A percentile compares a stretch with the other conserved stretches of the same genome.
phyloP scores from a whole-genome alignment of 2,797 vertebrate genomes.

The Pipistrellus pygmaeus region DNA sequence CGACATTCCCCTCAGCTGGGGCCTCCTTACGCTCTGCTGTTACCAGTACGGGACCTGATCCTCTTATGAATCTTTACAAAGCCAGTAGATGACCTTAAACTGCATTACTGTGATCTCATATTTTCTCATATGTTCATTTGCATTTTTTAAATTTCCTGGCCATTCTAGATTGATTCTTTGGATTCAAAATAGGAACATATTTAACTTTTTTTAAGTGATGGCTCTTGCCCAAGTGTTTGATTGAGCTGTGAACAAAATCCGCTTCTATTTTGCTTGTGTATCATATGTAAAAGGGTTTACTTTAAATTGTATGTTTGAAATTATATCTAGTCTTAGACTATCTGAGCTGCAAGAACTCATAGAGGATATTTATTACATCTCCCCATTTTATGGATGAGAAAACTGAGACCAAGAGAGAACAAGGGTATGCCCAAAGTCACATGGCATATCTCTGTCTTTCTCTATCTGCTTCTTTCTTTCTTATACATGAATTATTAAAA shows the following conservation, averaged over 20 bases:
- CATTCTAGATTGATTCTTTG: conserved; percentile 12
- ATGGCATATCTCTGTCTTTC: neutral
- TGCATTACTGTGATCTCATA: neutral
- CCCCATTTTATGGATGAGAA: neutral
- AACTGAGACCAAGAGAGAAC: neutral
- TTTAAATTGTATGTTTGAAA: conserved; percentile 28
- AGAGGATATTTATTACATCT: neutral
- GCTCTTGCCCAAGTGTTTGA: neutral
- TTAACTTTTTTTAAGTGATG: neutral
- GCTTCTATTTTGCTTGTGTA: conserved; percentile 22
- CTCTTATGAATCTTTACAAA: neutral
- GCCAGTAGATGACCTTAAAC: neutral
- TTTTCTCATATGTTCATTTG: neutral
- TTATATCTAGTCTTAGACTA: neutral
- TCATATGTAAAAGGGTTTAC: neutral
- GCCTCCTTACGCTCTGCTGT: neutral
- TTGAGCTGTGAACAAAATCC: neutral
- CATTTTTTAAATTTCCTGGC: neutral
- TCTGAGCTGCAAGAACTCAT: neutral
- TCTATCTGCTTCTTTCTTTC: neutral
- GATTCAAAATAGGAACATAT: neutral
- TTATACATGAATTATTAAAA: neutral
- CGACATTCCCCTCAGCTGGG: neutral
- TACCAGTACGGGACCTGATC: fast-evolving
- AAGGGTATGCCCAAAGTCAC: neutral